Conservation (phyloP, 2,113 vertebrate species). For the Pelusios castaneus region DNA sequence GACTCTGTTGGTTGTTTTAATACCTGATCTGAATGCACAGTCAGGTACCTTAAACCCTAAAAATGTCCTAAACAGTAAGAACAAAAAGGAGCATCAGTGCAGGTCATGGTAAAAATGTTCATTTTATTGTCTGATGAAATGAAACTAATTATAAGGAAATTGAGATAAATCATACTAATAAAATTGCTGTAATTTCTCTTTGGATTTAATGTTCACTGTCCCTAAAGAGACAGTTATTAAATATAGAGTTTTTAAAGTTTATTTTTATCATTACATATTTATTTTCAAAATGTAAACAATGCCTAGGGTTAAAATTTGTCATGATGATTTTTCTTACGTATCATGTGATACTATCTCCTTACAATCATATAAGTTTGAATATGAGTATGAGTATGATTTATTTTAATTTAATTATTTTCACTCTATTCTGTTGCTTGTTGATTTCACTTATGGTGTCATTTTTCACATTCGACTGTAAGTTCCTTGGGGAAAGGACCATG, state of each 20-base stretch:
- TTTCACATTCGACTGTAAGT: conserved; percentile 54
- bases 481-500: conserved; percentile 48
- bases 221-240: background rate
- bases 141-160: background rate
- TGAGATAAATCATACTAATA: background rate
- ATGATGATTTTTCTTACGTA: no score
- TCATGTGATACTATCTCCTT: no score
- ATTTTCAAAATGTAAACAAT: background rate
- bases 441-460: conserved; percentile 63
- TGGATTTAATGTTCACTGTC: background rate
- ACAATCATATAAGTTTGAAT: no score
- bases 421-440: conserved; percentile 29
- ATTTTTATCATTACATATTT: background rate
- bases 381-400: no score
- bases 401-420: conserved; percentile 70
- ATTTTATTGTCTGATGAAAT: background rate
- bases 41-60: background rate
- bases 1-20: background rate
- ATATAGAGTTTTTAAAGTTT: background rate
- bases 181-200: background rate
- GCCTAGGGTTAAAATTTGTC: no score
- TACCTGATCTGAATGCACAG: background rate
- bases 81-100: background rate
- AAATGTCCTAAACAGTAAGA: background rate
- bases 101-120: background rate